phyloP scores from a whole-genome alignment of 1,140 invertebrate genomes.

The Caenorhabditis briggsae region DNA sequence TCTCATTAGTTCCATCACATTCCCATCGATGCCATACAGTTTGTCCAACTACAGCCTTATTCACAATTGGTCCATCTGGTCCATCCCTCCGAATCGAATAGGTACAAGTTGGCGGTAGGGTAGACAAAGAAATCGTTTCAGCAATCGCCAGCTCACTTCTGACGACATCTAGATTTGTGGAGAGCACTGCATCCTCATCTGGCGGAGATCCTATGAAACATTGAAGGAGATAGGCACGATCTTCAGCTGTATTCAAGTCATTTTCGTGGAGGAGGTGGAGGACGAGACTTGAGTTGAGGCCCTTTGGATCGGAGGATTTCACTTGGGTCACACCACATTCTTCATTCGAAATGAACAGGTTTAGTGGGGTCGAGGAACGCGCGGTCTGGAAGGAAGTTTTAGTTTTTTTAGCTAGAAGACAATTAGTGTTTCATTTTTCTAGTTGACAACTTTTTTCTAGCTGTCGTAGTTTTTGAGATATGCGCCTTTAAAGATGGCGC shows the following conservation, averaged over 20 bases:
- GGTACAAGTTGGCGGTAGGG: slow-evolving; percentile 63
- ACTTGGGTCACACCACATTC: slow-evolving; percentile 60
- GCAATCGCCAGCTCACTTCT: slow-evolving; percentile 58
- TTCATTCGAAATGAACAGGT: slow-evolving; percentile 43
- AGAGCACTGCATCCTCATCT: slow-evolving; percentile 53
- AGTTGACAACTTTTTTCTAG: no score
- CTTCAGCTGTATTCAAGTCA: slow-evolving; percentile 55
- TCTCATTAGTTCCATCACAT: slow-evolving; percentile 63
- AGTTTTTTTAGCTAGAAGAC: background rate
- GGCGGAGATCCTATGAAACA: slow-evolving; percentile 58
- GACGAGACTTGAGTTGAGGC: slow-evolving; percentile 57
- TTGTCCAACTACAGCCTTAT: slow-evolving; percentile 61
- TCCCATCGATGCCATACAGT: slow-evolving; percentile 69
- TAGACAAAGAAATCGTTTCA: slow-evolving; percentile 63
- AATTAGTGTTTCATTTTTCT: no score
- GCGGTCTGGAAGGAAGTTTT: background rate
- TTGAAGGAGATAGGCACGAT: slow-evolving; percentile 63
- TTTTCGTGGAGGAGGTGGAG: slow-evolving; percentile 61
- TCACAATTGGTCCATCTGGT: slow-evolving; percentile 61
- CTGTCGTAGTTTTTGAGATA: no score
- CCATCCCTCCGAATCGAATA: slow-evolving; percentile 65
- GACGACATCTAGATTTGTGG: slow-evolving; percentile 58
- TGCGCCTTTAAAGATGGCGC: no score
- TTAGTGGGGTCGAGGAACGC: background rate
- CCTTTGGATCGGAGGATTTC: slow-evolving; percentile 45